Conservation (phyloP, 2,797 vertebrate genomes). For the Tokudaia muenninki region DNA sequence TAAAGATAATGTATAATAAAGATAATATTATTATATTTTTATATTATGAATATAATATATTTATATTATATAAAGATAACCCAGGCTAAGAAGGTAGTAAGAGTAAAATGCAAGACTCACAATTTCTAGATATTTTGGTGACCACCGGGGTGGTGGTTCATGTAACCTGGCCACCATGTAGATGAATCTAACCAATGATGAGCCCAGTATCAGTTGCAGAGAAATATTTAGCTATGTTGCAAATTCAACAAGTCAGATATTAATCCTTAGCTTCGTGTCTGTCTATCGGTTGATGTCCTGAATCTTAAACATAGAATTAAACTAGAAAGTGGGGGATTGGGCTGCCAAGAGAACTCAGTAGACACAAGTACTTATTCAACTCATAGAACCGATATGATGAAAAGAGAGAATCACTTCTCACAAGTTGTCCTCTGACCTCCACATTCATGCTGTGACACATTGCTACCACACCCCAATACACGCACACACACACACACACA, state of each 20-base stretch:
- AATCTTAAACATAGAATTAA: constrained; percentile 31
- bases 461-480: background rate
- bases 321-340: background rate
- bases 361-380: background rate
- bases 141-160: background rate
- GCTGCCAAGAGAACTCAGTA: background rate
- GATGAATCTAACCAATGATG: background rate
- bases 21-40: too few species aligned
- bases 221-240: background rate
- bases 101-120: constrained; percentile 20
- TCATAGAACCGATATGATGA: background rate
- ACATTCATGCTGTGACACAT: background rate
- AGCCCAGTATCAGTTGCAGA: background rate
- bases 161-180: background rate
- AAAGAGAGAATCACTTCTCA: background rate
- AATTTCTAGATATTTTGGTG: background rate
- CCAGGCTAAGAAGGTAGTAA: background rate
- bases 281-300: background rate
- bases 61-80: background rate
- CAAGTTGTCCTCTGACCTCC: background rate
- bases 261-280: background rate
- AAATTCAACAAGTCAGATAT: constrained; percentile 26
- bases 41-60: too few species aligned
- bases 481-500: background rate
- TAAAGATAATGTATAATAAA: background rate